Conservation (phyloP, 2,113 vertebrate genomes). For the Oenanthe melanoleuca region DNA sequence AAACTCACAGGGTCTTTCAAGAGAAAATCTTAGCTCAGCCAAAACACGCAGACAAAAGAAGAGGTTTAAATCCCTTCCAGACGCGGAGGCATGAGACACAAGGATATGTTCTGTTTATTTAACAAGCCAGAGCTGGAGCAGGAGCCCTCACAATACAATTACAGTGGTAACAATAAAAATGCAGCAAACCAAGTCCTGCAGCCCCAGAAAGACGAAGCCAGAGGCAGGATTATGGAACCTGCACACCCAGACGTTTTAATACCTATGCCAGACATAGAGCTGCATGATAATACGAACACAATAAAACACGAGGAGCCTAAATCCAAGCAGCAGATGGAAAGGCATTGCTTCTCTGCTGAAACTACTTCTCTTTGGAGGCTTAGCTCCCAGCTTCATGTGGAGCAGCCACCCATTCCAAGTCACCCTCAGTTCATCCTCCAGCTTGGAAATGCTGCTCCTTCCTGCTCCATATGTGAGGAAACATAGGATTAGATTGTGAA, state of each 20-base stretch:
- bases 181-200: conserved; percentile 33
- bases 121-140: conserved; percentile 36
- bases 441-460: neutral
- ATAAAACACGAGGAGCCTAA: conserved; percentile 30
- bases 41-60: conserved; percentile 56
- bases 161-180: conserved; percentile 60
- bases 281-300: conserved; percentile 7
- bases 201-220: conserved; percentile 9
- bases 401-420: neutral
- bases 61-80: conserved; percentile 64
- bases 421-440: neutral
- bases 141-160: conserved; percentile 47
- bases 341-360: neutral
- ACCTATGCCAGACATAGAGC: conserved; percentile 43
- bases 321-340: conserved; percentile 32
- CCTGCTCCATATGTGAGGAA: rapidly evolving
- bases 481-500: neutral
- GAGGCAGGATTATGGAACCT: conserved; percentile 16
- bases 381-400: neutral
- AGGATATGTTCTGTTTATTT: conserved; percentile 65
- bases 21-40: conserved; percentile 43
- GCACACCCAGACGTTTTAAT: conserved; percentile 60
- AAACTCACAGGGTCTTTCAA: conserved; percentile 39
- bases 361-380: neutral
- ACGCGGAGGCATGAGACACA: neutral